Conservation (phyloP, 2,797 vertebrate species). For the Sebastes iracundus region DNA sequence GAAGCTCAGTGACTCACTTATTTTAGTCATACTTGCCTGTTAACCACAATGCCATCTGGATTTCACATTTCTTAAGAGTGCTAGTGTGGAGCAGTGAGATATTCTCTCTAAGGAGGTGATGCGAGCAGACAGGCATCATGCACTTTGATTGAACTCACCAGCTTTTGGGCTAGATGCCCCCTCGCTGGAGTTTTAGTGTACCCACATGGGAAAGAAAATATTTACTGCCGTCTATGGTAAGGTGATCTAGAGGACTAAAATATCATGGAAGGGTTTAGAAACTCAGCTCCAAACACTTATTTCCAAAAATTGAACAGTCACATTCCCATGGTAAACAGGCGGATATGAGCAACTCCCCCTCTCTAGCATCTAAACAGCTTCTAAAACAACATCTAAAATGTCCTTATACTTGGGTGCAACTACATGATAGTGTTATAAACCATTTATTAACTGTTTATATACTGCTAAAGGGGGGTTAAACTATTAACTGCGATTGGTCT, state of each 20-base stretch:
- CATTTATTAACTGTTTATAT: not conserved
- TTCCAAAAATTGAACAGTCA: not conserved
- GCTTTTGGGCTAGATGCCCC: slow-evolving; percentile 13
- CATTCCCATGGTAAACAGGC: not conserved
- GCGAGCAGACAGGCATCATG: slow-evolving; percentile 18
- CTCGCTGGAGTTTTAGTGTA: slow-evolving; percentile 12
- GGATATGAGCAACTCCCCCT: not conserved
- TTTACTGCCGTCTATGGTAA: not conserved
- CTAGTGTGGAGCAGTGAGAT: not conserved
- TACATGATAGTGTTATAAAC: not conserved
- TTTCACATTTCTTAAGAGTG: slow-evolving; percentile 31
- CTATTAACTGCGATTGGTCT: not conserved
- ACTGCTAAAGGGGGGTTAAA: not conserved
- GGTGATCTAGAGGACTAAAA: not conserved
- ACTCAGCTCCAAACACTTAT: not conserved
- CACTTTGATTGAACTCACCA: slow-evolving; percentile 32
- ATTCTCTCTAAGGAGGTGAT: slow-evolving; percentile 19
- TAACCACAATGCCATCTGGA: slow-evolving; percentile 26
- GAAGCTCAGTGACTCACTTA: slow-evolving; percentile 24
- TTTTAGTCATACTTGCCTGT: slow-evolving; percentile 26
- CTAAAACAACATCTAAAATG: not conserved
- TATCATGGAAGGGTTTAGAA: not conserved
- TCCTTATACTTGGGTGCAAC: not conserved
- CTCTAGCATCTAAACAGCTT: not conserved
- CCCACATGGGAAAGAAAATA: slow-evolving; percentile 10